Conservation (phyloP, 2,888 invertebrate species). For the Ormyrus pomaceus region DNA sequence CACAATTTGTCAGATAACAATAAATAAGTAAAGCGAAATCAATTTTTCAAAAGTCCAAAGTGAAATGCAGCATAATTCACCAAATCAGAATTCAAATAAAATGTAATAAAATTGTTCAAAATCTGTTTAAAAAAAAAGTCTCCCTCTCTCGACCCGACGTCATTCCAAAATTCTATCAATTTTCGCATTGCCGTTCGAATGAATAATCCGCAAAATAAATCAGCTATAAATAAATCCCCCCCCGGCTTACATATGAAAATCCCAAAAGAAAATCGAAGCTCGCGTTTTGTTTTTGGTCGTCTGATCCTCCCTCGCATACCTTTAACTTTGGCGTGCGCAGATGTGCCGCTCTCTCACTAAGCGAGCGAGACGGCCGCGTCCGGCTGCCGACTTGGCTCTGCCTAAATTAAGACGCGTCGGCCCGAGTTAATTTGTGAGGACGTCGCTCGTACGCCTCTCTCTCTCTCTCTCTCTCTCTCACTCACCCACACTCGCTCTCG, state of each 20-base stretch:
- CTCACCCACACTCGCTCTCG: too few species aligned
- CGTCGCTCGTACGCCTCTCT: slow-evolving; percentile 31
- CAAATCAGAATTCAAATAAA: too few species aligned
- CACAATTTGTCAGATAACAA: slow-evolving; percentile 14
- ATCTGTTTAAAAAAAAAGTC: too few species aligned
- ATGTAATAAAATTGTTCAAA: too few species aligned
- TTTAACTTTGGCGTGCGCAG: background rate
- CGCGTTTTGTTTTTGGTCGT: background rate
- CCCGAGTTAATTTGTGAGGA: slow-evolving; percentile 65
- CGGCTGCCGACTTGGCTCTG: slow-evolving; percentile 36
- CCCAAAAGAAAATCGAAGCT: too few species aligned
- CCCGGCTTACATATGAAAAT: too few species aligned
- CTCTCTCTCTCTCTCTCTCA: too few species aligned
- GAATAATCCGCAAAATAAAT: background rate
- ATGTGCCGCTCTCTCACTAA: slow-evolving; percentile 52
- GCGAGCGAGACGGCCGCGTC: slow-evolving; percentile 56
- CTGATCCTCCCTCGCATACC: slow-evolving; percentile 17
- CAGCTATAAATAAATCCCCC: too few species aligned
- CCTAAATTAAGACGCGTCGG: slow-evolving; percentile 69
- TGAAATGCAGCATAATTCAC: too few species aligned
- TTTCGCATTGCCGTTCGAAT: background rate
- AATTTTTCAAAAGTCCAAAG: too few species aligned
- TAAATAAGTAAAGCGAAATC: background rate
- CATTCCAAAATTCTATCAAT: too few species aligned
- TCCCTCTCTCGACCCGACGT: too few species aligned